These are phyloP conservation scores for Ladona fulva DNA, from an alignment of 1,140 invertebrate genomes.

Conservation along the genomic window DNA sequence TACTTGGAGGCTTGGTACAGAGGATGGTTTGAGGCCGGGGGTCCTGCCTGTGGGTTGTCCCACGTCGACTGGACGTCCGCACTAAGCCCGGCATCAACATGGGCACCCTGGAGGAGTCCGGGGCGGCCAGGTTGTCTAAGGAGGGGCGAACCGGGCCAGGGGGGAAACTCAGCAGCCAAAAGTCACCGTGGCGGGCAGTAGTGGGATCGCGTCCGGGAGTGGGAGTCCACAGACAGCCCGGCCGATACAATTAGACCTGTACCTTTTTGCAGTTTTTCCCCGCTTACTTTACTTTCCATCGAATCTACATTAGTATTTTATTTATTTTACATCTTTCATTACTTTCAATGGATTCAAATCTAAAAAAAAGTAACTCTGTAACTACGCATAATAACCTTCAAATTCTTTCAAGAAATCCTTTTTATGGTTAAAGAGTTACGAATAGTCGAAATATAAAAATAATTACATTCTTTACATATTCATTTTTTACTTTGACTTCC, in stretches of 20 bases:
- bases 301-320: too few species aligned
- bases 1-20: conserved; percentile 40
- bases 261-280: conserved; percentile 47
- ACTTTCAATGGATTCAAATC: not conserved
- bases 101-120: conserved; percentile 69
- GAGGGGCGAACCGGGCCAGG: conserved; percentile 93
- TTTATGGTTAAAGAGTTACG: too few species aligned
- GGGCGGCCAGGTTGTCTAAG: conserved; percentile 79
- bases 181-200: conserved; percentile 92
- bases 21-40: conserved; percentile 39
- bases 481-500: too few species aligned
- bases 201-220: conserved; percentile 96
- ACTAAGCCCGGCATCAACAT: conserved; percentile 83
- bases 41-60: conserved; percentile 21
- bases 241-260: conserved; percentile 75
- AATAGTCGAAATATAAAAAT: too few species aligned
- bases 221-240: conserved; percentile 68
- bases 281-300: not conserved
- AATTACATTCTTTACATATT: too few species aligned
- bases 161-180: conserved; percentile 94
- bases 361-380: not conserved
- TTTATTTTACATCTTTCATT: not conserved
- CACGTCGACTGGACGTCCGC: conserved; percentile 34
- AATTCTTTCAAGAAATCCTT: too few species aligned
- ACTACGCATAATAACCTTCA: too few species aligned